phyloP scores from a whole-genome alignment of 53 echinoderm and acorn worm species.

The Mesocentrotus franciscanus region DNA sequence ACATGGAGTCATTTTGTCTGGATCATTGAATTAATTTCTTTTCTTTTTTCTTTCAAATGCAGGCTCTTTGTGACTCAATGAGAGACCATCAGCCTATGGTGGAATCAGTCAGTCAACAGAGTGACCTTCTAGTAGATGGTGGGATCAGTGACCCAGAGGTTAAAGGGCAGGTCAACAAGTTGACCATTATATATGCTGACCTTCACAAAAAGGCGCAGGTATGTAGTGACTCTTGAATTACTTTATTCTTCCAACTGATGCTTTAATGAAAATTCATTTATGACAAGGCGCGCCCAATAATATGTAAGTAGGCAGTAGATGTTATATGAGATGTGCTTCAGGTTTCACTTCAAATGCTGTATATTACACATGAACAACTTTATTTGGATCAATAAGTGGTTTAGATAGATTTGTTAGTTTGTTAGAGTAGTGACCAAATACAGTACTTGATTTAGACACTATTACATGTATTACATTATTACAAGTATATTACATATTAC shows the following conservation, averaged over 20 bases:
- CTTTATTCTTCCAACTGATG: not conserved
- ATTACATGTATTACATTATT: too few relatives aligned
- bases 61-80: conserved; percentile 51
- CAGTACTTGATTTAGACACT: too few relatives aligned
- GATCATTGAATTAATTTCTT: not conserved
- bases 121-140: not conserved
- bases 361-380: too few relatives aligned
- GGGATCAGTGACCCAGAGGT: conserved; percentile 52
- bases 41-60: not conserved
- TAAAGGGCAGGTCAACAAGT: not conserved
- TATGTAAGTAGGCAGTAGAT: too few relatives aligned
- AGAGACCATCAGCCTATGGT: conserved; percentile 28
- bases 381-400: too few relatives aligned
- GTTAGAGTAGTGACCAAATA: too few relatives aligned
- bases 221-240: not conserved
- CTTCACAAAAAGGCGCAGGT: conserved; percentile 55
- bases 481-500: too few relatives aligned
- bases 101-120: conserved; percentile 39
- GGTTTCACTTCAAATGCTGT: too few relatives aligned
- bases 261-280: not conserved
- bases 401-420: too few relatives aligned
- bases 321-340: too few relatives aligned
- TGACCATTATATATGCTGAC: conserved; percentile 19
- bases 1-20: not conserved
- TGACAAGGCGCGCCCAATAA: too few relatives aligned